Percentiles rank a stretch among this genome's conserved stretches.
Evolutionary conservation across 2,797 vertebrate species (phyloP).

Genomic region (Notoglanidium macrostoma): DNA sequence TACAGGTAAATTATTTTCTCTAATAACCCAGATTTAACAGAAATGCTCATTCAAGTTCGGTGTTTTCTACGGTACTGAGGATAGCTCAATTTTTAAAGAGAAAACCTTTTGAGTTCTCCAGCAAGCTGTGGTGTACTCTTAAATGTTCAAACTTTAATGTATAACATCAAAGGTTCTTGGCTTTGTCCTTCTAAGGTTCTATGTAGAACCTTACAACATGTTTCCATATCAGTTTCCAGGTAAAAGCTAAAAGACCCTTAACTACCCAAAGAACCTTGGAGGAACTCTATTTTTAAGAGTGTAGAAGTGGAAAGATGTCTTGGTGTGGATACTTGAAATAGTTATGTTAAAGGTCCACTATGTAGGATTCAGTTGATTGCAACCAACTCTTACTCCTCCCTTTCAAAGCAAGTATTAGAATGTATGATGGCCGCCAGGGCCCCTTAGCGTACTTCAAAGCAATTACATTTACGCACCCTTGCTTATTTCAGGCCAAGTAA

Average conservation of each 20-base stretch:
- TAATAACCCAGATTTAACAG: background rate
- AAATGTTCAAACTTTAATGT: background rate
- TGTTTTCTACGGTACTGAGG: background rate
- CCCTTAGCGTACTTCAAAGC: no score
- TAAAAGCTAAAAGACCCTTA: background rate
- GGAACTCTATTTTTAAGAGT: background rate
- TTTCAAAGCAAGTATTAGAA: no score
- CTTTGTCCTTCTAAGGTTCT: background rate
- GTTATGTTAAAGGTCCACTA: background rate
- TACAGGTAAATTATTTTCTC: background rate
- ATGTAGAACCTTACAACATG: background rate
- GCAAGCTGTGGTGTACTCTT: background rate
- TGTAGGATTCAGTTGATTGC: no score
- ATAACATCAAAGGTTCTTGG: background rate
- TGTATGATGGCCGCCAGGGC: no score
- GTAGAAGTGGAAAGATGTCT: background rate
- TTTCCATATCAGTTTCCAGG: background rate
- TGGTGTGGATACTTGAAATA: background rate
- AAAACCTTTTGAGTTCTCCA: background rate
- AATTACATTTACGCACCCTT: no score
- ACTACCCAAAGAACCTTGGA: background rate
- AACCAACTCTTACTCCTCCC: no score
- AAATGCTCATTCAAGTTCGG: background rate
- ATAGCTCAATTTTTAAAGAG: background rate
- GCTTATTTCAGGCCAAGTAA: no score